Conservation (phyloP, 1,140 invertebrate genomes). For the Steinernema khuongi region DNA sequence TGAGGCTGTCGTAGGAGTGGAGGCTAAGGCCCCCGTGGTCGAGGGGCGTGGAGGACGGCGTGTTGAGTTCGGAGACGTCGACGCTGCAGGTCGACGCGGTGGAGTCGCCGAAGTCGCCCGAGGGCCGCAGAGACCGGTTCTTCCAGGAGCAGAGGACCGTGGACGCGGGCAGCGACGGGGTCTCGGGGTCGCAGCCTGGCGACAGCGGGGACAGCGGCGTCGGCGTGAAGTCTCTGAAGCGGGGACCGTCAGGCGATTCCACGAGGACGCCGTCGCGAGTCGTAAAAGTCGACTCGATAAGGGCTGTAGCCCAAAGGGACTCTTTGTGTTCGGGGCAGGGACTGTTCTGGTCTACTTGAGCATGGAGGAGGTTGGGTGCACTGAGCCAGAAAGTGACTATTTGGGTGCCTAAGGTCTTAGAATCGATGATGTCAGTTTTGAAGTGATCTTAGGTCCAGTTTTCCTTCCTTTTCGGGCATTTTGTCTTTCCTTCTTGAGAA, state of each 20-base stretch:
- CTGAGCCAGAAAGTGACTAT: too few relatives aligned
- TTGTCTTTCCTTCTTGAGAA: too few relatives aligned
- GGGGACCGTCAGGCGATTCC: background rate
- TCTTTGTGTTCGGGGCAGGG: too few relatives aligned
- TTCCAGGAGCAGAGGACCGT: background rate
- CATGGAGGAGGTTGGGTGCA: too few relatives aligned
- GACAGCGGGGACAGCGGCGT: background rate
- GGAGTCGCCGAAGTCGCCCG: background rate
- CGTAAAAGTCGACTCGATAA: too few relatives aligned
- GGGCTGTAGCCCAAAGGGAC: too few relatives aligned
- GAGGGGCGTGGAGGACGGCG: background rate
- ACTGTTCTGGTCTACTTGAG: too few relatives aligned
- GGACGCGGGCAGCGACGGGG: background rate
- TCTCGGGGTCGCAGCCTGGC: background rate
- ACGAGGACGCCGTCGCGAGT: background rate
- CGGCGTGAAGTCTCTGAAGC: background rate
- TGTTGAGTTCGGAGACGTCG: background rate
- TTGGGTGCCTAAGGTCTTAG: too few relatives aligned
- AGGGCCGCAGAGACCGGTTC: background rate
- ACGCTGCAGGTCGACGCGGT: slow-evolving; percentile 8
- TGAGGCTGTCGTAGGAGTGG: slow-evolving; percentile 11
- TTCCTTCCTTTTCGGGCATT: too few relatives aligned
- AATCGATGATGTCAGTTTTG: too few relatives aligned
- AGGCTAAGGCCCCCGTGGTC: slow-evolving; percentile 5
- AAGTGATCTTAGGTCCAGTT: too few relatives aligned